Evolutionary conservation across 2,888 invertebrate genomes (phyloP), one percentile per base, ranked within the genome.

Genomic region (Tetheella fluctuosa): DNA sequence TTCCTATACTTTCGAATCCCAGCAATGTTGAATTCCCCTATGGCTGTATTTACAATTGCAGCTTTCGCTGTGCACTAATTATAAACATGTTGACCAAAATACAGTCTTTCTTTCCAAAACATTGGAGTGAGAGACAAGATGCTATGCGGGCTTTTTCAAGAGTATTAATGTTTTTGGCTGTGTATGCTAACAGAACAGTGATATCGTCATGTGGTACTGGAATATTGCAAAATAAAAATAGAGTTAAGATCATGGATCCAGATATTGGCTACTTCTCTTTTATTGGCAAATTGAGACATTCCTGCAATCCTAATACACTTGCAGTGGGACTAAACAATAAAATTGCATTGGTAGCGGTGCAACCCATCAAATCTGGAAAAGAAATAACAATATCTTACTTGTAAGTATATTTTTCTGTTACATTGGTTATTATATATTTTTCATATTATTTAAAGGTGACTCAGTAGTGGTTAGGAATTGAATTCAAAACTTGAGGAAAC

Each of bases 301-400:
- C 69, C 2, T 81, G 80, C 54, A 57, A 48, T 1, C 68, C 79
- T 0, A 81, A 81, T 65, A 56, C 65, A 1, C 6, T 74, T 53
- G 60, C 59, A 5, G 39, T 69, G 1, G 68, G 68, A 20, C 53
- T 76, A 0, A 70, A 74, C 42, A 66, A 77, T 10, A 64, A 65
- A 56, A 55, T 73, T 12, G 72, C 67, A 6, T 62, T 80, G 20
- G 62, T 80, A 20, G 76, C 80, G 0, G 2, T 73, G 0, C 60
- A 65, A 54, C 71, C 77, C 4, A 74, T 81, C 0, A 63, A 67
- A 37, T 55, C 59, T 37, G 78, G 76, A 12, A 70, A 70, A 2
- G 76, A 77, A 56, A 17, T 81, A 5, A 75, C 70, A 2, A 42
- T 75, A 53, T 60, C 73, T 10, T 66, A 64, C 34, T 30, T 66